Base-by-base conservation (phyloP, 1,140 invertebrate species). In the Drosophila tropicalis region DNA sequence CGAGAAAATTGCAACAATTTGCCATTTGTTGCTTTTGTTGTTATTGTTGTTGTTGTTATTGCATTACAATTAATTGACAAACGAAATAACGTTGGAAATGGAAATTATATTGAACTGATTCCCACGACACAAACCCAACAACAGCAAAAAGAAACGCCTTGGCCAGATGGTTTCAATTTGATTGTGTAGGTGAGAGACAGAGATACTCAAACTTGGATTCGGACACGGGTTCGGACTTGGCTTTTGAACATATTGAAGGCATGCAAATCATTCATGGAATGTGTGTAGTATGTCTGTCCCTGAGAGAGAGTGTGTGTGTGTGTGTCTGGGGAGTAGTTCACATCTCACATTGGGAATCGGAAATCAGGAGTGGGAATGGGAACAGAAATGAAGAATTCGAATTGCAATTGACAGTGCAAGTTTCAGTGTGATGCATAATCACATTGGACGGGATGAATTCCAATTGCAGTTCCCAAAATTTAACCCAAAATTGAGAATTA, bases 41-140 rank as follows among this genome's bases (percentile, higher is more conserved):
- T 25, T 62, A 47, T 67, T 78, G 41, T 83, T 64, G 40, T 62
- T 77, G 40, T 67, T 44, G 74, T 74, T 79, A 67, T 80, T 86
- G 75, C 70, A 70, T 79, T 82, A 77, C 82, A 89, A 89, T 89
- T 89, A 89, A 89, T 89, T 90, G 84, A 87, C 83, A 79, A 83
- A 79, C 82, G 69, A 63, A 63, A 71, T 76, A 47, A 78, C 81
- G 79, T 76, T 67, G 68, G 41, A 75, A 61, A 80, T 62, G 70
- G 77, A 89, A 89, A 89, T 89, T 90, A 87, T 89, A 89, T 89
- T 89, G 84, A 89, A 89, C 84, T 89, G 84, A 89, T 89, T 89
- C 84, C 84, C 84, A 89, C 84, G 84, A 89, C 82, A 71, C 70
- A 51, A 60, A 12, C 47, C 44, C 44, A 51, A 17, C 44, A 47